Base-by-base conservation (phyloP, 2,113 vertebrate genomes). In the Paradisaea rubra region DNA sequence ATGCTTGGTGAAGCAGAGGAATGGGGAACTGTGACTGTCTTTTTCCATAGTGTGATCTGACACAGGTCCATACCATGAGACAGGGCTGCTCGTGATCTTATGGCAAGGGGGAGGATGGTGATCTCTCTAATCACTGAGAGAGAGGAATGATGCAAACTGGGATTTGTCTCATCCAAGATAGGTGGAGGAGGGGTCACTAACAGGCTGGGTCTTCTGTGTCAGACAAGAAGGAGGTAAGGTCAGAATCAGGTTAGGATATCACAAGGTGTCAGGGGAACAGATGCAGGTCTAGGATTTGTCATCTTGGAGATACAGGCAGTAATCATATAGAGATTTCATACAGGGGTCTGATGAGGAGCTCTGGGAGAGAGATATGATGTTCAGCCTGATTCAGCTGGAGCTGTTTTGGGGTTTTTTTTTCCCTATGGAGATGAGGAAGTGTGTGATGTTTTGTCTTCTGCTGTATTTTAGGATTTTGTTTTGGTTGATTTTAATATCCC, bases 371-470 rank as follows among this genome's bases (percentile, higher is more conserved):
- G 21, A 65, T 37, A 6, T 21, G 30, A 59, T 50, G 35, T 24
- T 77, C 66, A 44, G 16, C 56, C 86, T 54, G 30, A 54, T 90
- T 57, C 33, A 68, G 9, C 24, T 80, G 37, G 13, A 82, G 21
- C 22, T 53, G 18, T 4, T 66, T 50, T 21, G 21, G 1, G 2
- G 0, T 1, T 4, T 8, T n/a, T 31, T 13, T 56, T 89, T 68
- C 15, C 22, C 56, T 18, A 1, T 33, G 10, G 77, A 57, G 31
- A 57, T 74, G 14, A 73, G 47, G 60, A 90, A 74, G 8, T 66
- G 31, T 16, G 6, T 47, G 41, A 20, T 41, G 11, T 3, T 41
- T 77, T 72, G 31, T 52, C 66, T 82, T 86, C 41, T 89, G 21
- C 30, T 73, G 41, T 77, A 11, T 69, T 92, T 59, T n/a, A 33